Percentiles rank a stretch among this genome's conserved stretches.
Conservation (phyloP, 2,888 invertebrate genomes). For the Teleiodes luculella region DNA sequence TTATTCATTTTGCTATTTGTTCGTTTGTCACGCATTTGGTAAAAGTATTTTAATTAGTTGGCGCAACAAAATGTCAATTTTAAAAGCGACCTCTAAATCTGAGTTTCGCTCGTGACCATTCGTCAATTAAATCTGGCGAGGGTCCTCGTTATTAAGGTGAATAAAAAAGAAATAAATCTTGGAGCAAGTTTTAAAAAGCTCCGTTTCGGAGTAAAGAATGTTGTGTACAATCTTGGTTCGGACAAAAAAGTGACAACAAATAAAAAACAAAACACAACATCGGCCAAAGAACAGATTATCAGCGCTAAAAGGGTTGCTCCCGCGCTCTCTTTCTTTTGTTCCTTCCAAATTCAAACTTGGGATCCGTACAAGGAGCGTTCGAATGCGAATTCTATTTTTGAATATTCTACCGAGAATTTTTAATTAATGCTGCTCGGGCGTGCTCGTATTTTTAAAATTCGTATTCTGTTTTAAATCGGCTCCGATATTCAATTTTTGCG, state of each 20-base stretch:
- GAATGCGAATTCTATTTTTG: slow-evolving; percentile 79
- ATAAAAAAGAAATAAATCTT: slow-evolving; percentile 73
- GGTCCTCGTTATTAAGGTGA: slow-evolving; percentile 66
- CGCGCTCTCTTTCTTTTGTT: slow-evolving; percentile 76
- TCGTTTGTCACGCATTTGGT: slow-evolving; percentile 9
- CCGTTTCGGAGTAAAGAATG: slow-evolving; percentile 78
- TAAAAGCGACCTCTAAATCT: slow-evolving; percentile 55
- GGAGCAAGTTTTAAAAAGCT: slow-evolving; percentile 71
- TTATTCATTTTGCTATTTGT: background rate
- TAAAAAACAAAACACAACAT: slow-evolving; percentile 69
- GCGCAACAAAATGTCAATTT: slow-evolving; percentile 35
- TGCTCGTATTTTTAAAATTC: slow-evolving; percentile 76
- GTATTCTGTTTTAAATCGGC: slow-evolving; percentile 76
- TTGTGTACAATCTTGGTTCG: slow-evolving; percentile 76
- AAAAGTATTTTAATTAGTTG: slow-evolving; percentile 18
- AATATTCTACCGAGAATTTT: slow-evolving; percentile 79
- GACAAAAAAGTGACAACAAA: slow-evolving; percentile 78
- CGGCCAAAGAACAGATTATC: slow-evolving; percentile 77
- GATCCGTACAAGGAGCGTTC: slow-evolving; percentile 77
- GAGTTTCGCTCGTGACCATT: slow-evolving; percentile 66
- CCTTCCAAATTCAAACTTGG: slow-evolving; percentile 76
- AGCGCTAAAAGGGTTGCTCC: slow-evolving; percentile 79
- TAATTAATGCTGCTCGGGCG: slow-evolving; percentile 76
- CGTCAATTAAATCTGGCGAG: slow-evolving; percentile 71
- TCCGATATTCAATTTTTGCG: slow-evolving; percentile 78